phyloP scores from a whole-genome alignment of 2,888 invertebrate species.

The Drosophila peninsularis region DNA sequence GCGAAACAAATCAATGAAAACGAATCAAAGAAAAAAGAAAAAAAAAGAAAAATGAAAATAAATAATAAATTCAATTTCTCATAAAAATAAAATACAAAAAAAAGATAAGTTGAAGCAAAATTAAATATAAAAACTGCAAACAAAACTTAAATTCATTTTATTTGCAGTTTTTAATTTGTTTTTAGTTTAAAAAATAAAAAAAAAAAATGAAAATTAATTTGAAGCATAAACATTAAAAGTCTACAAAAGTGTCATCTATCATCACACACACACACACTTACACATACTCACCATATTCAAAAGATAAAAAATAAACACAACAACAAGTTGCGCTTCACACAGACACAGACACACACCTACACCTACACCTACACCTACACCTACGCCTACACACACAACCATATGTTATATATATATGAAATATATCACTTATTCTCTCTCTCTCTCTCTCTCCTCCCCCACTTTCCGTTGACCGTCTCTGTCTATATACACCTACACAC shows the following conservation, averaged over 20 bases:
- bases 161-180: conserved; percentile 26
- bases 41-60: conserved; percentile 5
- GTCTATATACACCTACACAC: conserved; percentile 3
- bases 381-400: conserved; percentile 21
- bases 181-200: background rate
- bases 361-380: conserved; percentile 16
- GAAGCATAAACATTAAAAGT: conserved; percentile 55
- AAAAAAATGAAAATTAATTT: conserved; percentile 32
- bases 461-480: conserved; percentile 42
- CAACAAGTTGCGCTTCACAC: conserved; percentile 52
- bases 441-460: conserved; percentile 42
- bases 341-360: conserved; percentile 9
- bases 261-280: conserved; percentile 52
- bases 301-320: conserved; percentile 12
- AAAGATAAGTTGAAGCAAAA: conserved; percentile 1
- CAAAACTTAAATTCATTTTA: conserved; percentile 10
- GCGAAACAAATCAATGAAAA: background rate
- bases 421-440: conserved; percentile 56
- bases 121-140: conserved; percentile 9
- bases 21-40: conserved; percentile 8
- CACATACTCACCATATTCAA: conserved; percentile 24
- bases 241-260: conserved; percentile 63
- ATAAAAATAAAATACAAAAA: conserved; percentile 6
- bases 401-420: conserved; percentile 48
- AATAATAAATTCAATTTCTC: conserved; percentile 10